A percentile compares a stretch with the other conserved stretches of the same genome.
phyloP scores from a whole-genome alignment of 37 sponge, comb jelly and placozoan species.

The Halichondria panicea region DNA sequence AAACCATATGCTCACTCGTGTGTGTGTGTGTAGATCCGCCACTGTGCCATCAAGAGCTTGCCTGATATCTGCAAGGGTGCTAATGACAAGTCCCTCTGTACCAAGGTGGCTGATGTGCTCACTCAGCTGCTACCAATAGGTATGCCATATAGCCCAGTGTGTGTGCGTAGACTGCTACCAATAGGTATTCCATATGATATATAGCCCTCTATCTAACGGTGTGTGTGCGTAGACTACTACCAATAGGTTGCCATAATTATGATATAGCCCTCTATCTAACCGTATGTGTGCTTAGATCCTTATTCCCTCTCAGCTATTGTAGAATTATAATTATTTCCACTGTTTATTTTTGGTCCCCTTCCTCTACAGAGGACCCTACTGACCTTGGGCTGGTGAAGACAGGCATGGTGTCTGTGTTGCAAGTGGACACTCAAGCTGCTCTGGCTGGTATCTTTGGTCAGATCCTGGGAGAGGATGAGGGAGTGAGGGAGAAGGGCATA shows the following conservation, averaged over 20 bases:
- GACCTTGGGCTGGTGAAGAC: constrained; percentile 63
- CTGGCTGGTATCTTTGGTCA: constrained; percentile 66
- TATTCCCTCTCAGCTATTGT: not conserved
- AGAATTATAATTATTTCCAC: not conserved
- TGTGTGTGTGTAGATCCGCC: constrained; percentile 41
- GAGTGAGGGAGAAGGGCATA: constrained; percentile 47
- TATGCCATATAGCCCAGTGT: not conserved
- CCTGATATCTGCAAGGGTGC: constrained; percentile 56
- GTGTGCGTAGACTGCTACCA: not conserved
- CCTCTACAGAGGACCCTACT: constrained; percentile 43
- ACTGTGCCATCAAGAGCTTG: constrained; percentile 57
- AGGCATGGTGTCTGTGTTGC: constrained; percentile 39
- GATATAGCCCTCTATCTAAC: not conserved
- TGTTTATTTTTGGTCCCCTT: not conserved
- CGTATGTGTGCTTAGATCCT: not conserved
- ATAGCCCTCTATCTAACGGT: not conserved
- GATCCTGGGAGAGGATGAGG: constrained; percentile 55
- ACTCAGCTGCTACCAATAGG: constrained; percentile 66
- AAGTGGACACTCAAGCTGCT: constrained; percentile 25
- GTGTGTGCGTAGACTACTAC: not conserved
- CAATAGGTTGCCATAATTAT: not conserved
- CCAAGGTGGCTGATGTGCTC: constrained; percentile 65
- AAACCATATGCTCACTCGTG: too few species aligned
- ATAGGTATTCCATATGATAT: too few species aligned
- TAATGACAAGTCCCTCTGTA: not conserved